Evolutionary conservation across 2,797 vertebrate species (phyloP).

Genomic region (Aldrovandia affinis): DNA sequence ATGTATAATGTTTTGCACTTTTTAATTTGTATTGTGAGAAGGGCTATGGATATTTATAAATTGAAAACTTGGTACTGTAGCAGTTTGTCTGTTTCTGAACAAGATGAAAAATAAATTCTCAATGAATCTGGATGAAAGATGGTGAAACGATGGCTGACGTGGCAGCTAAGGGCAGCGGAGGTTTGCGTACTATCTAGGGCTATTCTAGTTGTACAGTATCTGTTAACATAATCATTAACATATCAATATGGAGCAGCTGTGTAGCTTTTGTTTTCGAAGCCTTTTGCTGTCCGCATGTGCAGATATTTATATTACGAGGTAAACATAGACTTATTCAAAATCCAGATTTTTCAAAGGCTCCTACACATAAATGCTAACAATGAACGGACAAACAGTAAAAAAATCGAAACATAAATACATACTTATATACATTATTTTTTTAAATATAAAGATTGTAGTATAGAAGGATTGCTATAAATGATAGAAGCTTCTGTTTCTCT

Average conservation of each 20-base stretch:
- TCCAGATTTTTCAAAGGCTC: not conserved
- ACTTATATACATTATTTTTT: not conserved
- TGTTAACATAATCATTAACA: not conserved
- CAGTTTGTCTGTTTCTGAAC: not conserved
- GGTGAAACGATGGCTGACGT: not conserved
- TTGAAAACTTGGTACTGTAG: not conserved
- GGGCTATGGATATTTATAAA: not conserved
- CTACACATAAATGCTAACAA: not conserved
- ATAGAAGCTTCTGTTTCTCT: not conserved
- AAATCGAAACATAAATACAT: not conserved
- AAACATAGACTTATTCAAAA: conserved; percentile 10
- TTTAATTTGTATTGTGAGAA: not conserved
- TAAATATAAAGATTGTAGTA: too few relatives aligned
- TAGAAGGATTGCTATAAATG: not conserved
- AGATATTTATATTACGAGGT: conserved; percentile 1
- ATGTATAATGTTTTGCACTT: not conserved
- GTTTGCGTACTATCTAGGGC: not conserved
- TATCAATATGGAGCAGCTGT: not conserved
- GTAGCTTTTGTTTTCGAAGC: not conserved
- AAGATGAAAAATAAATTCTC: not conserved
- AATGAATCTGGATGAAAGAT: not conserved
- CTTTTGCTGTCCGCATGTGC: not conserved
- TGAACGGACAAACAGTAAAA: not conserved
- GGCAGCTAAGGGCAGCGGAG: not conserved
- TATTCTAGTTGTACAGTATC: not conserved